Evolutionary conservation across 2,113 vertebrate genomes (phyloP).

Genomic region (Vireo altiloquus): DNA sequence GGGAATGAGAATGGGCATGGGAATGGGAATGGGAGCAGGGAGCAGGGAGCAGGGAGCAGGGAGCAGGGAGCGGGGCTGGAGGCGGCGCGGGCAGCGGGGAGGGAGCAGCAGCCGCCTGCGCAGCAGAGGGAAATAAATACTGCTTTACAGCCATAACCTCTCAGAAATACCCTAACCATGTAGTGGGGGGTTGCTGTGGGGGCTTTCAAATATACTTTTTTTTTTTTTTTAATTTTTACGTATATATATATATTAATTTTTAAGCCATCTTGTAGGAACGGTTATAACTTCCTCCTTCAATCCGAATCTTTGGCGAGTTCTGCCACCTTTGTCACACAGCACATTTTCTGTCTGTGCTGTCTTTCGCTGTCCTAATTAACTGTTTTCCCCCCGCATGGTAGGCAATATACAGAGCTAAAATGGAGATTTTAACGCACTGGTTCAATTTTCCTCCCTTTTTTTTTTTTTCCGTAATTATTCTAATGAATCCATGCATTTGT

Average conservation of each 20-base stretch:
- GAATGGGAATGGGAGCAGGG: no score
- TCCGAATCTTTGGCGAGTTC: constrained; percentile 4
- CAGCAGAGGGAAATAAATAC: not conserved
- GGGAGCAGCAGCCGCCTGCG: not conserved
- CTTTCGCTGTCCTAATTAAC: constrained; percentile 64
- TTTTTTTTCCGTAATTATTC: constrained; percentile 24
- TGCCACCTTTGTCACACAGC: constrained; percentile 51
- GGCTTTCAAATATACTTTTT: not conserved
- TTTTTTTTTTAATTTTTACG: no score
- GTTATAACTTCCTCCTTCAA: not conserved
- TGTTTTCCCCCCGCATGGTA: constrained; percentile 4
- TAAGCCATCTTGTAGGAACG: not conserved
- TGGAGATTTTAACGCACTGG: not conserved
- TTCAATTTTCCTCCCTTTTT: not conserved
- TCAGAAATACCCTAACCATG: not conserved
- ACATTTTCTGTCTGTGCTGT: constrained; percentile 9
- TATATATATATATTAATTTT: not conserved
- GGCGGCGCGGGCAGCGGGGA: not conserved
- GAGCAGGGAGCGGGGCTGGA: no score
- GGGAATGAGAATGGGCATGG: not conserved
- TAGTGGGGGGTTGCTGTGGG: accelerated
- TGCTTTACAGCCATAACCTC: not conserved
- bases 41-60: no score
- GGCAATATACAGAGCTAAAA: constrained; percentile 34
- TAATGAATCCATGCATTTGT: constrained; percentile 39